A percentile compares a stretch with the other conserved stretches of the same genome.
These are phyloP conservation scores for Carabus problematicus DNA, from an alignment of 2,888 invertebrate species.

Conservation along the genomic window DNA sequence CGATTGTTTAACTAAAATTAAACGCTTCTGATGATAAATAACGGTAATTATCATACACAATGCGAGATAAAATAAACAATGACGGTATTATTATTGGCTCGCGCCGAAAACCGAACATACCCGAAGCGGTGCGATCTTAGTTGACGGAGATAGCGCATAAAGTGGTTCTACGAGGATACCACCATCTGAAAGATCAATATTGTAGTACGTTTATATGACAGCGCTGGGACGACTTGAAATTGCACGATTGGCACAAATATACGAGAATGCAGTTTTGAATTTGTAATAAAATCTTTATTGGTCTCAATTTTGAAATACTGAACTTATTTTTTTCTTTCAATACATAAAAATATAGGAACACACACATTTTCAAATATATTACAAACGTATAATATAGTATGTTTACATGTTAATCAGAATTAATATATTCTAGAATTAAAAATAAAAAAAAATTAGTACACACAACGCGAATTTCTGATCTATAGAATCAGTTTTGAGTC, in stretches of 20 bases:
- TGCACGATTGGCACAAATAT: constrained; percentile 20
- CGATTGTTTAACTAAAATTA: background rate
- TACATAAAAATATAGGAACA: constrained; percentile 35
- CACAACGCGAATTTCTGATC: too few species aligned
- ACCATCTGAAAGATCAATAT: constrained; percentile 58
- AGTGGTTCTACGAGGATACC: constrained; percentile 55
- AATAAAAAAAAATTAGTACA: too few species aligned
- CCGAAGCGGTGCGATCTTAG: constrained; percentile 12
- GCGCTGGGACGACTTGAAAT: constrained; percentile 30
- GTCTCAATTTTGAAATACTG: constrained; percentile 35
- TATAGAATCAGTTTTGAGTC: too few species aligned
- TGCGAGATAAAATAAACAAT: background rate
- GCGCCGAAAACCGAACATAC: constrained; percentile 7
- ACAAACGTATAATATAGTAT: background rate
- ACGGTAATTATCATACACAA: background rate
- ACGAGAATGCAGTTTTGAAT: constrained; percentile 9
- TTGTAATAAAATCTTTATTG: constrained; percentile 33
- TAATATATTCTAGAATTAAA: too few species aligned
- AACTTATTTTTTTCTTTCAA: constrained; percentile 19
- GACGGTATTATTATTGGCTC: background rate
- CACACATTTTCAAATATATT: constrained; percentile 4
- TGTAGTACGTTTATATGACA: constrained; percentile 48
- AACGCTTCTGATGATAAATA: background rate
- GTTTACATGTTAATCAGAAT: too few species aligned
- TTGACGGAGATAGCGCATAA: constrained; percentile 42